phyloP scores from a whole-genome alignment of 1,140 invertebrate genomes.

The Pollicipes pollicipes region DNA sequence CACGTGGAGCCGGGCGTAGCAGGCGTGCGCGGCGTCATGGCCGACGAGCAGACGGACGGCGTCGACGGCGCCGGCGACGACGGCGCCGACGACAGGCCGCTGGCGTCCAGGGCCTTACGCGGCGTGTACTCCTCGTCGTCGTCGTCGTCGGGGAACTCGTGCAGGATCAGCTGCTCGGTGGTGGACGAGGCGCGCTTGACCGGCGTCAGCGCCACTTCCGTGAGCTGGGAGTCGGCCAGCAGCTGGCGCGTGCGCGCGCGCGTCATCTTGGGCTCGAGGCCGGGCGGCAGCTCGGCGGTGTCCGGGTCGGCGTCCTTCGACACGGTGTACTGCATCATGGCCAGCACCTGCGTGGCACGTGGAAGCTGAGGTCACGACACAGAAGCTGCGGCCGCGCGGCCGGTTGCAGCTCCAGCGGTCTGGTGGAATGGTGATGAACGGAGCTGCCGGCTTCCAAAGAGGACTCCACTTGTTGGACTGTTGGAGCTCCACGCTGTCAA shows the following conservation, averaged over 20 bases:
- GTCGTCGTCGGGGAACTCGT: neutral
- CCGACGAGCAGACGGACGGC: neutral
- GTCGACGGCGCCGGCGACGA: neutral
- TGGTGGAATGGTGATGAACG: too few relatives aligned
- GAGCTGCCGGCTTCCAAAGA: too few relatives aligned
- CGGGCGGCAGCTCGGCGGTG: neutral
- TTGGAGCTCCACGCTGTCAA: too few relatives aligned
- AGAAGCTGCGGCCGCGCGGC: too few relatives aligned
- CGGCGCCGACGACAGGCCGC: neutral
- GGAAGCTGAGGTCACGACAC: too few relatives aligned
- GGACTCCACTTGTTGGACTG: too few relatives aligned
- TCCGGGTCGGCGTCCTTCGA: neutral
- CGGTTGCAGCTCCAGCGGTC: too few relatives aligned
- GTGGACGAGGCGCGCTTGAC: neutral
- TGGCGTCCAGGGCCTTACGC: neutral
- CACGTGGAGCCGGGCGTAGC: neutral
- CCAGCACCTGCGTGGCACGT: neutral
- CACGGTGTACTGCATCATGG: neutral
- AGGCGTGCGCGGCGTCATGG: neutral
- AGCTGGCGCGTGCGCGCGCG: neutral
- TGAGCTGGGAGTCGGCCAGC: neutral
- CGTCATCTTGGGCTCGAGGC: neutral
- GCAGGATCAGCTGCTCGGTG: neutral
- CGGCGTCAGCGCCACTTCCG: neutral
- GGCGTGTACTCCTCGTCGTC: slow-evolving; percentile 1